Percentiles rank a stretch among this genome's conserved stretches.
Conservation (phyloP, 2,888 invertebrate genomes). For the Spodoptera littoralis region DNA sequence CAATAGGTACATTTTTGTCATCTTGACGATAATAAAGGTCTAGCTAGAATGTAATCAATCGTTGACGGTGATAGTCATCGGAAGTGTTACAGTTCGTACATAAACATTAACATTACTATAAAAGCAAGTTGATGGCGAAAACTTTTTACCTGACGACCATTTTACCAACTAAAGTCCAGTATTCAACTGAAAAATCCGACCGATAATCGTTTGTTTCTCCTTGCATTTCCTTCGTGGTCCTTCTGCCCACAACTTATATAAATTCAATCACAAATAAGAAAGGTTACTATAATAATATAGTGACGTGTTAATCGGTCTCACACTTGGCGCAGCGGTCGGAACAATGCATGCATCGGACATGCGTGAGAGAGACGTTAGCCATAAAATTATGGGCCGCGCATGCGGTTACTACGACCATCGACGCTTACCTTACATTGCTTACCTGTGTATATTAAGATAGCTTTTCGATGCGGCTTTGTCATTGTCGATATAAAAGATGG, state of each 20-base stretch:
- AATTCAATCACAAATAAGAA: conserved; percentile 23
- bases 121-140: too few relatives aligned
- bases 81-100: too few relatives aligned
- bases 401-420: conserved; percentile 37
- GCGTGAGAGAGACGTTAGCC: conserved; percentile 43
- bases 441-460: conserved; percentile 14
- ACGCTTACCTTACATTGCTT: conserved; percentile 25
- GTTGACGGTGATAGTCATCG: too few relatives aligned
- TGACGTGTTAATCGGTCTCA: conserved; percentile 48
- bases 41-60: too few relatives aligned
- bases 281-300: conserved; percentile 38
- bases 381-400: conserved; percentile 42
- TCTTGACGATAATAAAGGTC: too few relatives aligned
- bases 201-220: not conserved
- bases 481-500: conserved; percentile 8
- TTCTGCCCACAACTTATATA: conserved; percentile 19
- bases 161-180: not conserved
- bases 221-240: conserved; percentile 6
- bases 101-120: too few relatives aligned
- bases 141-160: too few relatives aligned
- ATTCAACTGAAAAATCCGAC: not conserved
- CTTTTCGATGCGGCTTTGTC: conserved; percentile 18
- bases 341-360: conserved; percentile 35
- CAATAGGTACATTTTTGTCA: too few relatives aligned
- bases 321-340: conserved; percentile 41